These are phyloP conservation scores for Scolopax rusticola DNA, from an alignment of 2,797 vertebrate species.

Conservation along the genomic window DNA sequence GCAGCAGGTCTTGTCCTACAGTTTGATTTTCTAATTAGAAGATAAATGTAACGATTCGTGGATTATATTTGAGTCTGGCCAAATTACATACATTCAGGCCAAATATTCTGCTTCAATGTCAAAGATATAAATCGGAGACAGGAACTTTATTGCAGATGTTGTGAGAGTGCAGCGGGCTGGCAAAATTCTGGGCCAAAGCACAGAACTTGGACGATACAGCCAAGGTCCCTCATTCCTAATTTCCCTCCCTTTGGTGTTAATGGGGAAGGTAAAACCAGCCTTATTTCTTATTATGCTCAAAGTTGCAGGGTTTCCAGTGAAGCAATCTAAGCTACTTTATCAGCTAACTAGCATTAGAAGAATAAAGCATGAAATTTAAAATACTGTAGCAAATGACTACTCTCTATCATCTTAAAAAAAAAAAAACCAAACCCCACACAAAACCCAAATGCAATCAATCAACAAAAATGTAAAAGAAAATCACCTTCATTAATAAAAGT, in stretches of 20 bases:
- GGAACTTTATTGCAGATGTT: slow-evolving; percentile 42
- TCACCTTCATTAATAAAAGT: background rate
- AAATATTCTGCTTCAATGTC: slow-evolving; percentile 73
- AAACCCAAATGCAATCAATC: no score
- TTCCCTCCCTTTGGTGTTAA: background rate
- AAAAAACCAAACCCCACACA: no score
- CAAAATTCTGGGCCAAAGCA: slow-evolving; percentile 19
- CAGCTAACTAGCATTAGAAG: background rate
- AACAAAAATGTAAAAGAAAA: background rate
- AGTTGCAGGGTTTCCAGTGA: background rate
- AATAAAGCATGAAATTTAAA: background rate
- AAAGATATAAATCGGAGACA: slow-evolving; percentile 50
- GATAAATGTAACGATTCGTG: slow-evolving; percentile 56
- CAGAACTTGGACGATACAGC: background rate
- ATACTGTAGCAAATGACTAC: background rate
- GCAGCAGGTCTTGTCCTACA: slow-evolving; percentile 44
- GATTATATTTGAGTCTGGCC: slow-evolving; percentile 60
- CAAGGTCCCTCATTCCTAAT: background rate
- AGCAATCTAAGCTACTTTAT: background rate
- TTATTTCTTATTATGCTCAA: background rate
- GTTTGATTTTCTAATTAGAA: slow-evolving; percentile 73
- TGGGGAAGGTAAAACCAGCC: background rate
- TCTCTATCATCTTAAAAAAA: background rate
- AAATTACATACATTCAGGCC: slow-evolving; percentile 73
- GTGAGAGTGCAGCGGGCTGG: slow-evolving; percentile 38